Percentiles rank a stretch among this genome's conserved stretches.
Conservation (phyloP, 2,797 vertebrate species). For the Danio kyathit region DNA sequence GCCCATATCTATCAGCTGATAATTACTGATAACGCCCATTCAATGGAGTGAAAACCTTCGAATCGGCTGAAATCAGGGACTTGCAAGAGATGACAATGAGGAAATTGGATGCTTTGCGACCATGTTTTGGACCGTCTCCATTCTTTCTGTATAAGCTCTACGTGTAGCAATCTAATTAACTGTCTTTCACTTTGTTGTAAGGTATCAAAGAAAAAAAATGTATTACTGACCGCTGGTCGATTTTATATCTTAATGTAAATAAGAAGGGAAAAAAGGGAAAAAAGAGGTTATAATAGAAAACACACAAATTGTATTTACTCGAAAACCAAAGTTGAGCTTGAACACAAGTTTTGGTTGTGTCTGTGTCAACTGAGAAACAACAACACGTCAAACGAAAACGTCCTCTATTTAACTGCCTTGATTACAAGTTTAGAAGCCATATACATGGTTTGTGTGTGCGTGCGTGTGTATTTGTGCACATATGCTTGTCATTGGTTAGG, state of each 20-base stretch:
- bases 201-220: slow-evolving; percentile 69
- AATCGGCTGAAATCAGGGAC: slow-evolving; percentile 86
- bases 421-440: slow-evolving; percentile 87
- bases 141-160: slow-evolving; percentile 77
- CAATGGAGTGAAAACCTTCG: too few species aligned
- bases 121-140: slow-evolving; percentile 77
- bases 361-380: slow-evolving; percentile 83
- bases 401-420: slow-evolving; percentile 89
- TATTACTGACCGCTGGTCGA: slow-evolving; percentile 87
- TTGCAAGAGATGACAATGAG: slow-evolving; percentile 82
- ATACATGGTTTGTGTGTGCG: slow-evolving; percentile 77
- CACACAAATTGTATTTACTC: slow-evolving; percentile 83
- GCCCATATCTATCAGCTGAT: too few species aligned
- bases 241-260: slow-evolving; percentile 86
- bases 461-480: slow-evolving; percentile 55
- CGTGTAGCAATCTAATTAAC: slow-evolving; percentile 81
- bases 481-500: slow-evolving; percentile 36
- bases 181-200: slow-evolving; percentile 83
- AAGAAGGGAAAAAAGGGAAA: slow-evolving; percentile 63
- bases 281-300: slow-evolving; percentile 66
- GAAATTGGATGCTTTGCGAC: slow-evolving; percentile 78
- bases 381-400: slow-evolving; percentile 74
- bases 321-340: slow-evolving; percentile 87
- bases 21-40: too few species aligned
- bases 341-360: slow-evolving; percentile 86